phyloP scores from a whole-genome alignment of 2,888 invertebrate genomes.

The Eledone cirrhosa region DNA sequence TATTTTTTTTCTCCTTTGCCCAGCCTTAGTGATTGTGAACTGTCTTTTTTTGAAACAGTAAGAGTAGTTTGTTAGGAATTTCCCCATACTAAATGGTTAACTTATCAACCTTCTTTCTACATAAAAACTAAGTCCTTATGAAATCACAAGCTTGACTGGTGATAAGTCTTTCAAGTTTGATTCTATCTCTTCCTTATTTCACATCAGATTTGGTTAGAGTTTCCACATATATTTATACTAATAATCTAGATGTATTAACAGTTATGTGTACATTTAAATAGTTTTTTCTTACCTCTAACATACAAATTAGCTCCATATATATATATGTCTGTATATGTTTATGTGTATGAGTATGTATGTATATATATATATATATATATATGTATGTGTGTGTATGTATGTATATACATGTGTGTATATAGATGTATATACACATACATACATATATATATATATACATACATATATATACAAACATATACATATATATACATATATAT shows the following conservation, averaged over 20 bases:
- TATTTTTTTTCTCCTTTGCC: constrained; percentile 24
- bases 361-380: constrained; percentile 26
- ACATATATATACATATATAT: no score
- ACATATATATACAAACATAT: neutral
- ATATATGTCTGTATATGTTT: neutral
- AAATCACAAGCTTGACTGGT: no score
- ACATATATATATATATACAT: neutral
- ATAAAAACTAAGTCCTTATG: no score
- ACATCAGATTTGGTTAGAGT: no score
- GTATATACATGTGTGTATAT: neutral
- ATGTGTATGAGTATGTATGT: neutral
- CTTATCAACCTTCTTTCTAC: no score
- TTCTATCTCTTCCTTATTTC: no score
- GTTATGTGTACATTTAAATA: no score
- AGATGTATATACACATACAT: neutral
- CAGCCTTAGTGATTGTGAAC: constrained; percentile 21
- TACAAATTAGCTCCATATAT: neutral
- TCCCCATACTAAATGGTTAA: neutral
- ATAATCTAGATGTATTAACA: no score
- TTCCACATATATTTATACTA: no score
- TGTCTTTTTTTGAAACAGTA: constrained; percentile 14
- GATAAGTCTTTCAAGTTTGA: no score
- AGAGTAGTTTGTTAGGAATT: constrained; percentile 11
- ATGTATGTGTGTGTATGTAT: constrained; percentile 5
- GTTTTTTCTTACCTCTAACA: no score